Percentiles rank a stretch among this genome's conserved stretches.
phyloP scores from a whole-genome alignment of 2,113 vertebrate species.

The Varanus salvator region DNA sequence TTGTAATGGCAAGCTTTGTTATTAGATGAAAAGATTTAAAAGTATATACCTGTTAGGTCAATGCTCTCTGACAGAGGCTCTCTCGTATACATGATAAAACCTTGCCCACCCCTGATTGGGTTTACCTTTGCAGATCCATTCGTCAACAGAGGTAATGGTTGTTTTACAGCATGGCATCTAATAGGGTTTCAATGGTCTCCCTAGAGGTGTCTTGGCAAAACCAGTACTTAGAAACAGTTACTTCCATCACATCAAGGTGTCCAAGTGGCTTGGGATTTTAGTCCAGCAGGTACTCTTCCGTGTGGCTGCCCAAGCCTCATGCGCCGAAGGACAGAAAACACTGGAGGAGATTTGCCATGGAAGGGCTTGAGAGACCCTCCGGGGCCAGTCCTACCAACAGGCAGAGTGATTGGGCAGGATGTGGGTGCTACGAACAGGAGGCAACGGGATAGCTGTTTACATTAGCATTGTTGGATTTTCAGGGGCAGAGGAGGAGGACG shows the following conservation, averaged over 20 bases:
- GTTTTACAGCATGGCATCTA: background rate
- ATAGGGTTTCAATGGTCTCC: background rate
- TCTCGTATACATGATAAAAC: slow-evolving; percentile 12
- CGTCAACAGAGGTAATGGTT: background rate
- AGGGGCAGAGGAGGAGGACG: background rate
- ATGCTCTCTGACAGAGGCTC: background rate
- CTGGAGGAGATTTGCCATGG: background rate
- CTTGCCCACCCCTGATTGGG: background rate
- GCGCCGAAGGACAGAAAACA: background rate
- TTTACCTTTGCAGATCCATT: slow-evolving; percentile 11
- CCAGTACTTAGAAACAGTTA: background rate
- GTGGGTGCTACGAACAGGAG: background rate
- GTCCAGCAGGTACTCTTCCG: background rate
- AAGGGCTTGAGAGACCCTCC: too few species aligned
- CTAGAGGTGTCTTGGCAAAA: background rate
- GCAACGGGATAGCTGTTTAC: background rate
- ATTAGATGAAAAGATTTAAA: slow-evolving; percentile 3
- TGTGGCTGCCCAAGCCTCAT: background rate
- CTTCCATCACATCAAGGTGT: background rate
- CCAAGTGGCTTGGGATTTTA: background rate
- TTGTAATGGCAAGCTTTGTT: background rate
- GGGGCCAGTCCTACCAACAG: background rate
- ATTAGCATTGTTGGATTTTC: background rate
- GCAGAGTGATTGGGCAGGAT: background rate
- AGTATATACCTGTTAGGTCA: slow-evolving; percentile 13